Evolutionary conservation across 2,797 vertebrate species (phyloP), one percentile per base, ranked within the genome.

Genomic region (Falco cherrug): DNA sequence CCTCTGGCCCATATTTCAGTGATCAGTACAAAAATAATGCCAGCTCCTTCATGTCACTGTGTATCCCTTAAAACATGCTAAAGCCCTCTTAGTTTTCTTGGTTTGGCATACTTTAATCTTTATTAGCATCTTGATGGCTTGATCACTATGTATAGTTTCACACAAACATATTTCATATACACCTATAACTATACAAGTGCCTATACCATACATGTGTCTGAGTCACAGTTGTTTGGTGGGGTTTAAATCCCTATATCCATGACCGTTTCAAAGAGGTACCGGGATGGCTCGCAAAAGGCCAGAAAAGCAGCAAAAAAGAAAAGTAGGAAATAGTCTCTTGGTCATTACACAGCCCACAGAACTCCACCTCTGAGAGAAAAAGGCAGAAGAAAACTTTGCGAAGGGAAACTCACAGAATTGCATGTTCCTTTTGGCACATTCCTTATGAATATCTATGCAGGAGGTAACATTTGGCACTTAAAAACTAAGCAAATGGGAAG

Each of bases 401-500:
- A 84, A 68, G 21, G 70, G 33, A 93, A 80, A 33, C 59, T 83
- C 48, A 80, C 41, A 87, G 79, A 90, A 68, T 91, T 96, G 94
- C 60, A n/a, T 68, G 47, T 54, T 56, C 57, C 41, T 16, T 89
- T 92, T 95, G 75, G 35, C 61, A 92, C 53, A 67, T 89, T 91
- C 76, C 22, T 69, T 85, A 33, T 81, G 81, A 86, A 94, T 97
- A 87, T 93, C 93, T 90, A 51, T 87, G 92, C 77, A 96, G 93
- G 74, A 90, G 78, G 87, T 86, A 96, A 94, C 50, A 94, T 85
- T 92, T 92, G 82, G 85, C 89, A 86, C 93, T 96, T 93, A 92
- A 94, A 97, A 97, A 91, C 75, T 90, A 94, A 96, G 89, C 80
- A 97, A 96, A 96, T 74, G 89, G 88, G 93, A 95, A 92, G 90